Evolutionary conservation across 2,797 vertebrate genomes (phyloP).

Genomic region (Pangasius macronema): DNA sequence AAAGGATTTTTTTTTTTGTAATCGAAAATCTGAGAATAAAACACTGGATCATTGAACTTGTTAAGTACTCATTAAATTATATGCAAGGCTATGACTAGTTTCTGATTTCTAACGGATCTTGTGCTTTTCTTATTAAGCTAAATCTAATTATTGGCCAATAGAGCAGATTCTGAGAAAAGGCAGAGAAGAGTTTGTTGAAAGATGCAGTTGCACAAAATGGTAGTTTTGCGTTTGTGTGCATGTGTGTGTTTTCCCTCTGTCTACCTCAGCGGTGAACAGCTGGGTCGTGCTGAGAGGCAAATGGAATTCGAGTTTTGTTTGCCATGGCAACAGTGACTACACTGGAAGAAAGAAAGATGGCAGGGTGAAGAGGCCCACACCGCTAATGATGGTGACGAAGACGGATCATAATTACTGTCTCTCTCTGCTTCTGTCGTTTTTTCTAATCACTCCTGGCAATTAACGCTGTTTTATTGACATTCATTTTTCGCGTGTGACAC

Average conservation of each 20-base stretch:
- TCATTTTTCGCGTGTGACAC: conserved; percentile 34
- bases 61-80: background rate
- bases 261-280: conserved; percentile 49
- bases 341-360: conserved; percentile 48
- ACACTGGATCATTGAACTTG: background rate
- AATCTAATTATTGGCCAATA: background rate
- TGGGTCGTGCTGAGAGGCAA: conserved; percentile 48
- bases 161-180: background rate
- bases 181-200: background rate
- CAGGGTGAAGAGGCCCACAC: conserved; percentile 47
- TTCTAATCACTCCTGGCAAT: conserved; percentile 55
- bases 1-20: background rate
- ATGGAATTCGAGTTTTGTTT: conserved; percentile 35
- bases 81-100: background rate
- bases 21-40: background rate
- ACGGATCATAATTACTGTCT: conserved; percentile 56
- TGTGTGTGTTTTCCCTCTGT: conserved; percentile 18
- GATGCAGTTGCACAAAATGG: background rate
- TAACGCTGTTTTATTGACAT: conserved; percentile 44
- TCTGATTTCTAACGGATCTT: background rate
- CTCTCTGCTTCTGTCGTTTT: conserved; percentile 51
- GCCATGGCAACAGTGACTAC: conserved; percentile 52
- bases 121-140: background rate
- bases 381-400: conserved; percentile 53
- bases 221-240: conserved; percentile 13